phyloP scores from a whole-genome alignment of 2,113 vertebrate species.

The Tinamus guttatus region DNA sequence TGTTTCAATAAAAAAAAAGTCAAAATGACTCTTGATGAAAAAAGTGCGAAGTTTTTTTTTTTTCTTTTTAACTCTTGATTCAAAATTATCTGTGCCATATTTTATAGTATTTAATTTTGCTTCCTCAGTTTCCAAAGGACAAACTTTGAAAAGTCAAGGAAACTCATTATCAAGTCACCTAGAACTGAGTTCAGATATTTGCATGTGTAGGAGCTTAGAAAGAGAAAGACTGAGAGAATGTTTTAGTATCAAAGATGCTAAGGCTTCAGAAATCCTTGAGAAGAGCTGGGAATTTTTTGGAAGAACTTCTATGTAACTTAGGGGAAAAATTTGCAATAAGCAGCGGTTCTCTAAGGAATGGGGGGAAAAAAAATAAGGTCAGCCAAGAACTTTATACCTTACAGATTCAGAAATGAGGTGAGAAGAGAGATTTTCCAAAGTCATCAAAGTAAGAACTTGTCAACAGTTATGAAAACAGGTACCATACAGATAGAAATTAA shows the following conservation, averaged over 20 bases:
- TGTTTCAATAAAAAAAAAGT: not conserved
- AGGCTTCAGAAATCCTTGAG: not conserved
- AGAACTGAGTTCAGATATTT: not conserved
- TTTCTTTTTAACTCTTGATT: not conserved
- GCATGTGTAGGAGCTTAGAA: not conserved
- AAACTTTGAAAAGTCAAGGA: not conserved
- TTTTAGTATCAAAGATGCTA: not conserved
- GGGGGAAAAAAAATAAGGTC: not conserved
- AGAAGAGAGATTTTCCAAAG: not conserved
- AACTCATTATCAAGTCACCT: not conserved
- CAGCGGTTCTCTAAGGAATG: not conserved
- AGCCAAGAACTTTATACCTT: not conserved
- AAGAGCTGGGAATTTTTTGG: not conserved
- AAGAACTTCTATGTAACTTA: not conserved
- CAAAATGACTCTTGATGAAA: not conserved
- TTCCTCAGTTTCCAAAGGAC: not conserved
- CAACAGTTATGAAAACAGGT: not conserved
- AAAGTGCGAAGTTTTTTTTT: not conserved
- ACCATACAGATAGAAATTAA: not conserved
- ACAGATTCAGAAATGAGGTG: not conserved
- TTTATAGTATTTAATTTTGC: not conserved
- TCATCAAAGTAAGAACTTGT: not conserved
- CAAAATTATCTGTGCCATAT: not conserved
- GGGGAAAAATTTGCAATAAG: not conserved
- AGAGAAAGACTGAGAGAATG: not conserved